A percentile compares a stretch with the other conserved stretches of the same genome.
These are phyloP conservation scores for Ooceraea biroi DNA, from an alignment of 1,140 invertebrate species.

Conservation along the genomic window DNA sequence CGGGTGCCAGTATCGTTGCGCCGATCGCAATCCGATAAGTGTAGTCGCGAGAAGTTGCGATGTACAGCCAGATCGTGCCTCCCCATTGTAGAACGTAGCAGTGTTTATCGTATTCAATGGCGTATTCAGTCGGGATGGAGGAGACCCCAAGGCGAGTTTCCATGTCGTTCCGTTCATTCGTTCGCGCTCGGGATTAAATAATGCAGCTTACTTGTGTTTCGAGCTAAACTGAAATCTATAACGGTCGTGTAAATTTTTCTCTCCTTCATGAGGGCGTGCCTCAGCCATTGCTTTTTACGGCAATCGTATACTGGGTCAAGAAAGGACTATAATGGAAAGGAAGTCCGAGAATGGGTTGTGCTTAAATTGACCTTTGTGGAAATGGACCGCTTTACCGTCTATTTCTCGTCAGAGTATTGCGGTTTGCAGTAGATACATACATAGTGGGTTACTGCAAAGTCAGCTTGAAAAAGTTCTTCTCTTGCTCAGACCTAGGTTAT, in stretches of 20 bases:
- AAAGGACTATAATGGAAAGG: neutral
- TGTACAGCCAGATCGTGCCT: constrained; percentile 1
- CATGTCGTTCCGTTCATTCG: neutral
- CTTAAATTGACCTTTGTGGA: neutral
- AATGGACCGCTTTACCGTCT: constrained; percentile 8
- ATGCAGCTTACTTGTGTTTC: neutral
- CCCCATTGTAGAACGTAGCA: neutral
- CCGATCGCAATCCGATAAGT: constrained; percentile 46
- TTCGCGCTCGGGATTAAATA: neutral
- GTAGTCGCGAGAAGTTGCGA: constrained; percentile 47
- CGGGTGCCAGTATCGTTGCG: neutral
- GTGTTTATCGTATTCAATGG: constrained; percentile 23
- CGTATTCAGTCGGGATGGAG: neutral
- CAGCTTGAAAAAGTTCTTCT: neutral
- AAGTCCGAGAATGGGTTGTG: neutral
- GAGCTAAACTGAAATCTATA: constrained; percentile 7
- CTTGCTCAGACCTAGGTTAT: too few species aligned
- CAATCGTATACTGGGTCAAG: neutral
- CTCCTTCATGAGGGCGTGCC: neutral
- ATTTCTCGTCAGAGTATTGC: neutral
- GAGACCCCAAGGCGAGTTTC: neutral
- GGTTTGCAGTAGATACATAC: neutral
- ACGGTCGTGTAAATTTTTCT: constrained; percentile 1
- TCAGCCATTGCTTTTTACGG: neutral
- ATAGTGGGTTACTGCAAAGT: neutral